These are phyloP conservation scores for Caiman crocodilus DNA, from an alignment of 2,797 vertebrate genomes.

Conservation along the genomic window DNA sequence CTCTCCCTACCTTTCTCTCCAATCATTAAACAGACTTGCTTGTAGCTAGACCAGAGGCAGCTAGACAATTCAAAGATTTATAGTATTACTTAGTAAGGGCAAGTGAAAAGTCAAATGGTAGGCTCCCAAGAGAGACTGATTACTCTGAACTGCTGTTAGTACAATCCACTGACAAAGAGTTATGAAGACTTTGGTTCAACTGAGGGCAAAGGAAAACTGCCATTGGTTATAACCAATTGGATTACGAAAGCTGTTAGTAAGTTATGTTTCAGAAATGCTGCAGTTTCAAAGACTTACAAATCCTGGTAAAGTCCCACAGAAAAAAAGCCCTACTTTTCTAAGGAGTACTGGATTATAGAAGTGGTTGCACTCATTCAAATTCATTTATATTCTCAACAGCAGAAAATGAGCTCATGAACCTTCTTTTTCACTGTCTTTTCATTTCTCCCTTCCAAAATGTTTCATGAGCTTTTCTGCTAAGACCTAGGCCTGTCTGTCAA, in stretches of 20 bases:
- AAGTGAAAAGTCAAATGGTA: constrained; percentile 52
- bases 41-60: constrained; percentile 52
- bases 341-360: neutral
- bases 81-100: constrained; percentile 50
- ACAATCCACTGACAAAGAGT: constrained; percentile 58
- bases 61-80: constrained; percentile 56
- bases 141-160: constrained; percentile 56
- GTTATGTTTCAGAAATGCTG: neutral
- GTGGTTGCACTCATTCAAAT: neutral
- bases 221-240: neutral
- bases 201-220: neutral
- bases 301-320: fast-evolving
- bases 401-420: neutral
- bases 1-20: constrained; percentile 9
- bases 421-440: neutral
- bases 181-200: constrained; percentile 42
- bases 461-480: neutral
- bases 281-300: neutral
- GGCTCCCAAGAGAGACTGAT: constrained; percentile 62
- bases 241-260: neutral
- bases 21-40: constrained; percentile 9
- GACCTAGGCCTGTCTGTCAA: fast-evolving
- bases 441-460: neutral
- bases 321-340: neutral
- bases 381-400: neutral